A percentile compares a stretch with the other conserved stretches of the same genome.
phyloP scores from a whole-genome alignment of 2,888 invertebrate species.

The Arctia plantaginis region DNA sequence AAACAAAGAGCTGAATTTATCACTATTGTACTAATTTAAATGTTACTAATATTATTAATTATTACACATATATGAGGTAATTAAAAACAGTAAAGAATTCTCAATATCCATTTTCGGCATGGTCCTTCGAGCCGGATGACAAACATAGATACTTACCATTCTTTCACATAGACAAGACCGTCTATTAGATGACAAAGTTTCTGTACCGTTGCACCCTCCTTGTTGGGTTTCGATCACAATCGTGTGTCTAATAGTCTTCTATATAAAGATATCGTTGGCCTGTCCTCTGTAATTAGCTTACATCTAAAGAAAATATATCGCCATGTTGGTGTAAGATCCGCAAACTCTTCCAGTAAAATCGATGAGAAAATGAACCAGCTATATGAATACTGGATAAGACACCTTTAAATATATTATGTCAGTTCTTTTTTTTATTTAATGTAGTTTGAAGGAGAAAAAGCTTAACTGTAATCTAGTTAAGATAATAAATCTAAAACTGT shows the following conservation, averaged over 20 bases:
- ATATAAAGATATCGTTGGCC: constrained; percentile 50
- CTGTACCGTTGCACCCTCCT: constrained; percentile 14
- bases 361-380: constrained; percentile 57
- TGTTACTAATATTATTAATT: too few relatives aligned
- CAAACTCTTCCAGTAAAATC: constrained; percentile 70
- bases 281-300: constrained; percentile 64
- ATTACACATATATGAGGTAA: background rate
- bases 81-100: background rate
- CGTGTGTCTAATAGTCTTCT: constrained; percentile 38
- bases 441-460: background rate
- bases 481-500: background rate
- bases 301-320: constrained; percentile 67
- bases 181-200: constrained; percentile 7
- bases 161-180: constrained; percentile 1
- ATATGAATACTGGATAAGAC: constrained; percentile 44
- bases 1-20: too few relatives aligned
- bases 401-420: constrained; percentile 3
- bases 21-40: background rate
- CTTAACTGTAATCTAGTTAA: background rate
- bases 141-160: background rate
- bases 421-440: background rate
- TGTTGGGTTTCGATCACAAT: constrained; percentile 36
- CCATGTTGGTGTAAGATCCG: constrained; percentile 73
- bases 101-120: background rate
- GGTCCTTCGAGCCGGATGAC: background rate